Conservation (phyloP, 2,113 vertebrate species). For the Romanogobio albipinnatus region DNA sequence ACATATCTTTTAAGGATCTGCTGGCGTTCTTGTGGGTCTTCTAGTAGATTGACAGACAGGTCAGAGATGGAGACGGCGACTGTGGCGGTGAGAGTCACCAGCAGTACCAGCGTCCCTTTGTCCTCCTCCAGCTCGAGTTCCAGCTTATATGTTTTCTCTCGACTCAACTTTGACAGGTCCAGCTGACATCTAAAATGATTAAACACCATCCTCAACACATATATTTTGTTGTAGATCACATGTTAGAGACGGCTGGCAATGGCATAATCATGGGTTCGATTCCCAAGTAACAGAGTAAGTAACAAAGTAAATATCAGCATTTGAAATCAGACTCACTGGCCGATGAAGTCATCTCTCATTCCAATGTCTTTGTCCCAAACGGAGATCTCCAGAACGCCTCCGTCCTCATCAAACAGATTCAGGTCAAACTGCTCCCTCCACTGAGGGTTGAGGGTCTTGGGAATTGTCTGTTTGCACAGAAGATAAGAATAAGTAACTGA, state of each 20-base stretch:
- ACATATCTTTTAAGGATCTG: slow-evolving; percentile 87
- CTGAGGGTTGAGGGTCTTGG: slow-evolving; percentile 92
- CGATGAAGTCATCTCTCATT: slow-evolving; percentile 94
- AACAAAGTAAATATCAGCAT: not conserved
- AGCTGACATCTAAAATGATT: slow-evolving; percentile 82
- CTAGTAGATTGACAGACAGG: slow-evolving; percentile 81
- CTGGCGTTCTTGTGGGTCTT: slow-evolving; percentile 82
- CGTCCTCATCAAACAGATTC: slow-evolving; percentile 88
- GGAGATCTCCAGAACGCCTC: slow-evolving; percentile 87
- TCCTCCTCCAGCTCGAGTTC: slow-evolving; percentile 85
- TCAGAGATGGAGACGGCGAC: slow-evolving; percentile 86
- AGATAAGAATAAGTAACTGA: not conserved
- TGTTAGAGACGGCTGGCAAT: not conserved
- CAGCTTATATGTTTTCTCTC: slow-evolving; percentile 89
- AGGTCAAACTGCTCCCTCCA: slow-evolving; percentile 97
- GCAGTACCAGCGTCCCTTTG: slow-evolving; percentile 83
- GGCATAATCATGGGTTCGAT: not conserved
- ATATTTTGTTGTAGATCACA: not conserved
- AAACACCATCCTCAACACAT: slow-evolving; percentile 4
- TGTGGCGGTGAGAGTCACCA: slow-evolving; percentile 91
- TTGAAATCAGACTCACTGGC: slow-evolving; percentile 75
- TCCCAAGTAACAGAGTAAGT: not conserved
- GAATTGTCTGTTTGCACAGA: slow-evolving; percentile 78
- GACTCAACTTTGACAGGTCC: slow-evolving; percentile 85
- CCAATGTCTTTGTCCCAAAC: slow-evolving; percentile 94